phyloP scores from a whole-genome alignment of 2,888 invertebrate genomes.

The Gnatocerus cornutus region DNA sequence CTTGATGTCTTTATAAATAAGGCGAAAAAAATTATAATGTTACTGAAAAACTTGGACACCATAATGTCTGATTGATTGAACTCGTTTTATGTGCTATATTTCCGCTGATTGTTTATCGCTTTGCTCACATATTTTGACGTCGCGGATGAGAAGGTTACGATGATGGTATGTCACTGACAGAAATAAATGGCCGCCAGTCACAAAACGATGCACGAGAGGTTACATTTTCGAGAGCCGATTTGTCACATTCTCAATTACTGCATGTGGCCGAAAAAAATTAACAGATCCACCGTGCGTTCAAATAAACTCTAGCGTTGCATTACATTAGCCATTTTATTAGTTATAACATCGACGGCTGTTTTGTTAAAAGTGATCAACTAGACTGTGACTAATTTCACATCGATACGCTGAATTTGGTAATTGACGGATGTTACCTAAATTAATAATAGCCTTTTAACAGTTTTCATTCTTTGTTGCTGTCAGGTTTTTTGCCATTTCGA shows the following conservation, averaged over 20 bases:
- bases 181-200: constrained; percentile 14
- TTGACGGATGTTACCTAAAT: too few species aligned
- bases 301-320: too few species aligned
- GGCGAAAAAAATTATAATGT: constrained; percentile 20
- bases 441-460: too few species aligned
- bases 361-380: too few species aligned
- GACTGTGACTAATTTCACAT: too few species aligned
- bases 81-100: constrained; percentile 54
- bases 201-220: constrained; percentile 10
- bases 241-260: neutral
- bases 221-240: constrained; percentile 1
- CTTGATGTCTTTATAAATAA: constrained; percentile 55
- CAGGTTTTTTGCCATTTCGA: too few species aligned
- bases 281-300: too few species aligned
- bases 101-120: constrained; percentile 58
- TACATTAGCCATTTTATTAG: too few species aligned
- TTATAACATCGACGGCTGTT: too few species aligned
- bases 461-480: too few species aligned
- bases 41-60: constrained; percentile 46
- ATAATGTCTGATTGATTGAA: constrained; percentile 61
- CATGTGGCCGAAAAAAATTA: too few species aligned
- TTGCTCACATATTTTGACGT: constrained; percentile 41
- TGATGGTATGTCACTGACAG: constrained; percentile 49
- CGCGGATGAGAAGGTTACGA: constrained; percentile 39
- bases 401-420: too few species aligned